Base-by-base conservation (phyloP, 2,888 invertebrate genomes). In the Drosophila nr. fundita region DNA sequence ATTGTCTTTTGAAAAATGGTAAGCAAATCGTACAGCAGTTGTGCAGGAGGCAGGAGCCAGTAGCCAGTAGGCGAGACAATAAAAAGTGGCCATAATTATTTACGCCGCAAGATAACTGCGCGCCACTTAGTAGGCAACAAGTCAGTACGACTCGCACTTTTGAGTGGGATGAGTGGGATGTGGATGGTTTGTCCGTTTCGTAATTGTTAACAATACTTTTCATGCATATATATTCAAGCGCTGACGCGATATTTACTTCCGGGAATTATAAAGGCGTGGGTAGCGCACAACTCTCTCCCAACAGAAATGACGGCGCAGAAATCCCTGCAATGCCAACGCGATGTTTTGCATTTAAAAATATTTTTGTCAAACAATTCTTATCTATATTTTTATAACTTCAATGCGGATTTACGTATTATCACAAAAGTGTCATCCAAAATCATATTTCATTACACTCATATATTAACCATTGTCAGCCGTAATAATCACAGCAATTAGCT, bases 21-120 rank as follows among this genome's bases (percentile, higher is more conserved):
- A 54, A 30, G 49, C 49, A 76, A 68, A 79, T 70, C 66, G 52
- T 36, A 15, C 13, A 7, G 45, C 30, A 53, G 29, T 32, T 40
- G 34, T 36, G 29, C 24, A 30, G 48, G 34, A 45, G 32, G 32
- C 32, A 11, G 32, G 10, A 32, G 32, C 32, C 3, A 10, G 30
- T 8, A 30, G 32, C 10, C 10, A 32, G 32, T 32, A 30, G 24
- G 54, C 45, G 53, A 57, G 50, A 62, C 60, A n/a, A 53, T 63
- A 77, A 62, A 63, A 81, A 85, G 68, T 75, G 59, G 58, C 61
- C 18, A 63, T 77, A 79, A 87, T 85, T 84, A 85, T 77, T 80
- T 68, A 84, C 67, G 73, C 69, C 68, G 61, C 40, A 59, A 67
- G 85, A 78, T 87, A 73, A 29, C 57, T 60, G 58, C 66, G 61